phyloP scores from a whole-genome alignment of 23 tunicate genomes.

The Trididemnum miniatum region DNA sequence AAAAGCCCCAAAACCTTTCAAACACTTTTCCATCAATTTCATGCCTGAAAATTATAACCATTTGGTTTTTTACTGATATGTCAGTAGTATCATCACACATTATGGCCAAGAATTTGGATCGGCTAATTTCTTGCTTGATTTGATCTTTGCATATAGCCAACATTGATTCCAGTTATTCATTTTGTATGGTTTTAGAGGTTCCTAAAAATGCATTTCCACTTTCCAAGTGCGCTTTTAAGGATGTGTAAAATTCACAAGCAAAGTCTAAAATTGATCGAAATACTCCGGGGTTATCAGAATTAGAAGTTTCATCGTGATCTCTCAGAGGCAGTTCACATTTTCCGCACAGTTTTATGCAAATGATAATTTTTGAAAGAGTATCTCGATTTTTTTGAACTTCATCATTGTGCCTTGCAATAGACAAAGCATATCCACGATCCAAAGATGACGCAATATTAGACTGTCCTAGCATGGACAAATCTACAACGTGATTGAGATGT shows the following conservation, averaged over 20 bases:
- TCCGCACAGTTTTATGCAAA: background rate
- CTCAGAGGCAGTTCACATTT: background rate
- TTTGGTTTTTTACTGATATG: background rate
- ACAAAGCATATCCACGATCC: background rate
- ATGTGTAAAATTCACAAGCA: background rate
- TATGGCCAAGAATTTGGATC: background rate
- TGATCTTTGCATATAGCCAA: background rate
- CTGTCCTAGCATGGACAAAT: background rate
- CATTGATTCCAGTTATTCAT: background rate
- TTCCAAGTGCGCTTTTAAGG: background rate
- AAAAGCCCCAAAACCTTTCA: constrained; percentile 14
- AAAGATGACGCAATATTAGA: background rate
- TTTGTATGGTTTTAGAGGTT: background rate
- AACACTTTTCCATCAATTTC: background rate
- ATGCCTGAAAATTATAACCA: background rate
- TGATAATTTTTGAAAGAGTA: constrained; percentile 9
- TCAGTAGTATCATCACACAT: constrained; percentile 19
- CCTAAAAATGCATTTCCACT: background rate
- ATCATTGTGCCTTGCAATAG: background rate
- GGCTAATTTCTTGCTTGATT: background rate
- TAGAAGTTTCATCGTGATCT: background rate
- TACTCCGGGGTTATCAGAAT: background rate
- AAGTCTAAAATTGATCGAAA: background rate
- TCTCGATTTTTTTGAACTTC: background rate
- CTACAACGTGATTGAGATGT: background rate